phyloP scores from a whole-genome alignment of 1,140 invertebrate genomes.

The Scaptomyza hsui region DNA sequence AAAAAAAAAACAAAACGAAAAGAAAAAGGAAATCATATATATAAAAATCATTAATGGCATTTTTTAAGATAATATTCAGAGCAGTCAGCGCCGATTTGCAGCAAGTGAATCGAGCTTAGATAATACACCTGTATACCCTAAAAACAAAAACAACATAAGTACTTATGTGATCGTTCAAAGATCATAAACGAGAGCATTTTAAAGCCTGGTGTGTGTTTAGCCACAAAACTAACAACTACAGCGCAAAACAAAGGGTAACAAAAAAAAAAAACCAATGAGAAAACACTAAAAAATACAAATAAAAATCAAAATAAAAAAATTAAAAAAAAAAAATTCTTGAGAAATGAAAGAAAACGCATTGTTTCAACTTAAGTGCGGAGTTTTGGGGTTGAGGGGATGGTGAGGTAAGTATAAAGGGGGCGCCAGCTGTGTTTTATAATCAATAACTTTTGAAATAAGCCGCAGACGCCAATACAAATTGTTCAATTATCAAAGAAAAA shows the following conservation, averaged over 20 bases:
- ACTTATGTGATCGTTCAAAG: conserved; percentile 31
- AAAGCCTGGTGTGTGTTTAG: conserved; percentile 67
- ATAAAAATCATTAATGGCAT: conserved; percentile 60
- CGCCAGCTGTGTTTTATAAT: conserved; percentile 57
- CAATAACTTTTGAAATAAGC: conserved; percentile 75
- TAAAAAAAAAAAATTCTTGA: conserved; percentile 59
- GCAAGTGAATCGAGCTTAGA: conserved; percentile 72
- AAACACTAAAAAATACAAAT: conserved; percentile 66
- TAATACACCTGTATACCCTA: conserved; percentile 32
- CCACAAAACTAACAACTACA: conserved; percentile 38
- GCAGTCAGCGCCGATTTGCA: conserved; percentile 69
- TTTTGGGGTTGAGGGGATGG: background rate
- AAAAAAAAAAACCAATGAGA: conserved; percentile 49
- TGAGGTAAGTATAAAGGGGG: background rate
- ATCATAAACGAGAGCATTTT: conserved; percentile 57
- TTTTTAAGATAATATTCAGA: conserved; percentile 66
- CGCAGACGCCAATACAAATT: conserved; percentile 58
- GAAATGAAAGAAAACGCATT: conserved; percentile 64
- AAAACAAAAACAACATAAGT: conserved; percentile 1
- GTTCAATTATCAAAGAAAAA: conserved; percentile 69
- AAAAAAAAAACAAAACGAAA: conserved; percentile 10
- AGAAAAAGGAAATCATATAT: conserved; percentile 28
- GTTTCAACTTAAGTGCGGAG: conserved; percentile 9
- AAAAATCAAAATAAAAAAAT: conserved; percentile 67
- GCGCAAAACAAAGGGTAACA: conserved; percentile 54